Base-by-base conservation (phyloP, 2,888 invertebrate genomes). In the Caenorhabditis panamensis region DNA sequence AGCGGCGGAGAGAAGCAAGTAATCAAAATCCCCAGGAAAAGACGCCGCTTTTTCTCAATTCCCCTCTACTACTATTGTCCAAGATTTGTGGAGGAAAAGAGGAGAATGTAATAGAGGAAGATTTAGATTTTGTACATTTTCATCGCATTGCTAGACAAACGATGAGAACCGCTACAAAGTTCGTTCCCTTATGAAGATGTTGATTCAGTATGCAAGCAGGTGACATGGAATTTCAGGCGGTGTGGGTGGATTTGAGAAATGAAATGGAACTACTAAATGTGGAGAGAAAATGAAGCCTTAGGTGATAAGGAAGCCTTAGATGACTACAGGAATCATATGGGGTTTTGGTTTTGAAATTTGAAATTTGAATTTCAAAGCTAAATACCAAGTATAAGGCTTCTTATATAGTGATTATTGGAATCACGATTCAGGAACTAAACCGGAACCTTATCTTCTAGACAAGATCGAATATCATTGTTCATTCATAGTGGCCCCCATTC, bases 21-120 rank as follows among this genome's bases (percentile, higher is more conserved):
- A 47, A 47, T 47, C 47, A 47, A 47, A 47, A 41, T 41, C 31
- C 2, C 5, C 9, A 13, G 13, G 18, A 47, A 47, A 18, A 47
- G 47, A 13, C 41, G 13, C 41, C 47, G 47, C 20, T 18, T 5
- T 20, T 6, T 47, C 47, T 47, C 47, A 47, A 47, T 47, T 47
- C 18, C 47, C 47, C 41, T 41, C 41, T 13, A 13, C 47, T 47
- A n/a, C 47, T 47, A n/a, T 47, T 47, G 18, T 47, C 47, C 47
- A 18, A 9, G 18, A 47, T 18, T 47, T 47, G 1, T 47, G 18
- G 2, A 41, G 13, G 9, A 41, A 3, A 13, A 3, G 41, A 2
- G 41, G 9, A 16, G 5, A 9, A 13, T 2, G 18, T 4, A 47
- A 47, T 47, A 47, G 47, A 18, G n/a, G n/a, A n/a, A n/a, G n/a